phyloP scores from a whole-genome alignment of 2,888 invertebrate genomes.

The Parthenolecanium corni region DNA sequence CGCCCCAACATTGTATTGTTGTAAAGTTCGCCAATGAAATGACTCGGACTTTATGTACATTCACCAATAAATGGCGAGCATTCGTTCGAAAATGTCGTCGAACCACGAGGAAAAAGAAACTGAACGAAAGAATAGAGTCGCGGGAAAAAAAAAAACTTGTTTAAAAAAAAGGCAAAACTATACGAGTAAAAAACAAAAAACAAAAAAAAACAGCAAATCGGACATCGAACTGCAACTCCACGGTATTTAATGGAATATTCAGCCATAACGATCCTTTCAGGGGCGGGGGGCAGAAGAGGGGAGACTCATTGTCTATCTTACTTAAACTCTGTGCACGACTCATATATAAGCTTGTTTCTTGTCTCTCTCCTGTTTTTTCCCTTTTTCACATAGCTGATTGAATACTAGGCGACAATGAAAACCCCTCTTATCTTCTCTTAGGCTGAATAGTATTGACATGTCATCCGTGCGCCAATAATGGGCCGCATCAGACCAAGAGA shows the following conservation, averaged over 20 bases:
- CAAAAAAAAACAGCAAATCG: slow-evolving; percentile 9
- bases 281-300: too few species aligned
- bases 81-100: background rate
- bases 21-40: slow-evolving; percentile 21
- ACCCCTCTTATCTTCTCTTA: background rate
- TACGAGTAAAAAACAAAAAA: background rate
- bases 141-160: background rate
- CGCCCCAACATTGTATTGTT: background rate
- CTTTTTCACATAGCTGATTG: too few species aligned
- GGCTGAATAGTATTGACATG: too few species aligned
- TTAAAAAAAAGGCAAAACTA: background rate
- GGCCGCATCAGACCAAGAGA: too few species aligned
- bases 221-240: slow-evolving; percentile 20
- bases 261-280: slow-evolving; percentile 24
- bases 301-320: too few species aligned
- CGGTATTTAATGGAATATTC: slow-evolving; percentile 5
- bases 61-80: slow-evolving; percentile 27
- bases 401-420: background rate
- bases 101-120: background rate
- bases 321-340: too few species aligned
- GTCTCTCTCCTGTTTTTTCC: too few species aligned
- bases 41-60: slow-evolving; percentile 1
- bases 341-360: background rate
- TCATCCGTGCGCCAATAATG: too few species aligned
- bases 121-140: background rate